These are phyloP conservation scores for Ctenochaetus hawaiiensis DNA, from an alignment of 2,797 vertebrate species.

Conservation along the genomic window DNA sequence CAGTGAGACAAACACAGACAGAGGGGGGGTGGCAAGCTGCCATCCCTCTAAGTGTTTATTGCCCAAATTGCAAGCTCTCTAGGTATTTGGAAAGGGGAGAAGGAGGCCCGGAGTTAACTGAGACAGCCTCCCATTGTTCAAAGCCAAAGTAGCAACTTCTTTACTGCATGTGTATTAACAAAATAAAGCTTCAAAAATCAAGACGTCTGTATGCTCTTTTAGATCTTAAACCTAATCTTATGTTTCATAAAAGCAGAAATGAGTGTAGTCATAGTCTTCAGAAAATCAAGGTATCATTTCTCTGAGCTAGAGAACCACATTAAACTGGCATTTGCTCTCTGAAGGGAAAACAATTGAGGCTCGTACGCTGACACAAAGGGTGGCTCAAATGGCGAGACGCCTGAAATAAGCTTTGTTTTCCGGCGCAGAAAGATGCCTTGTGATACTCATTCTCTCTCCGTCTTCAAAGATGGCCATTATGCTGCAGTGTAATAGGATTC, in stretches of 20 bases:
- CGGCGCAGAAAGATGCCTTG: constrained; percentile 59
- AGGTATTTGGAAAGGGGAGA: constrained; percentile 8
- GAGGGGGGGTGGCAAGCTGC: constrained; percentile 26
- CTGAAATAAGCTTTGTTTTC: constrained; percentile 77
- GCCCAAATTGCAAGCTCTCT: constrained; percentile 52
- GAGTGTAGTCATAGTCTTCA: constrained; percentile 3
- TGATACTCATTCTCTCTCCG: constrained; percentile 61
- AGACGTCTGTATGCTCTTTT: constrained; percentile 46
- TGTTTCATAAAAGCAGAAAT: constrained; percentile 20
- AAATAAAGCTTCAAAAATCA: constrained; percentile 57
- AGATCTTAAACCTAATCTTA: constrained; percentile 23
- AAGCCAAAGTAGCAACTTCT: constrained; percentile 57
- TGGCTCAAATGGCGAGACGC: constrained; percentile 47
- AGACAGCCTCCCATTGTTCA: constrained; percentile 39
- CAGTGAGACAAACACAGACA: constrained; percentile 23
- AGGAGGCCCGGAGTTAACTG: constrained; percentile 11
- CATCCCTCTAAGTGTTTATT: constrained; percentile 61
- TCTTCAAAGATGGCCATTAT: constrained; percentile 71
- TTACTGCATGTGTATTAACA: constrained; percentile 61
- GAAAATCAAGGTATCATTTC: constrained; percentile 28
- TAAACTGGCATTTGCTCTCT: constrained; percentile 63
- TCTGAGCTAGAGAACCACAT: constrained; percentile 54
- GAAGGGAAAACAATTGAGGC: constrained; percentile 76
- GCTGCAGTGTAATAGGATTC: constrained; percentile 66
- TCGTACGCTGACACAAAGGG: constrained; percentile 51